Evolutionary conservation across 2,113 vertebrate genomes (phyloP), one percentile per base, ranked within the genome.

Genomic region (Aythya baeri): DNA sequence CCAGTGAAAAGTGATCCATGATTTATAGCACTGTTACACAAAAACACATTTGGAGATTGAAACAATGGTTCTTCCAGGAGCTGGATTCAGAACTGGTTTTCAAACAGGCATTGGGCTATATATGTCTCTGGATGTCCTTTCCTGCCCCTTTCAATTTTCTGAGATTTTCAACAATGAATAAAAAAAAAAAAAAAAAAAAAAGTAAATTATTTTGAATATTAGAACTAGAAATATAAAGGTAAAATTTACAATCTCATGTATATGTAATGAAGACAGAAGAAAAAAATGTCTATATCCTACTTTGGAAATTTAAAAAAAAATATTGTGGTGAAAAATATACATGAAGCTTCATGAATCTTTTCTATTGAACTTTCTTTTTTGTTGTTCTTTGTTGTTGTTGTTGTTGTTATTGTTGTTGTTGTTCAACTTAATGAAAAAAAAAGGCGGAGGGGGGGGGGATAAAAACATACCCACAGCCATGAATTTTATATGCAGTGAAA

Each of bases 71-170:
- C 38, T 72, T 27, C 27, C 44, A 57, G 32, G 21, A 26, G 8
- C 2, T 36, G 22, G 3, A 9, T 86, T 89, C 59, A 61, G 52
- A 84, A 50, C 4, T 6, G 62, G 6, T 9, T 62, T 43, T 77
- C 38, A 67, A 11, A 12, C n/a, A 3, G 5, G 4, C 0, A 1
- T 15, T 72, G 44, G 11, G 72, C 21, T 54, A 68, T 26, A 12
- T 68, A 50, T 41, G 41, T 23, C 27, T 78, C 44, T 72, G 23
- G n/a, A 66, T 22, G 14, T 50, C 15, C 7, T 32, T 84, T 68
- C 31, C 7, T 57, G 36, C 2, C 5, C 2, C 18, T 57, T 80
- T 16, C 34, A 70, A 70, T 62, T 5, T 68, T 59, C n/a, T 46
- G 17, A 43, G 25, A 26, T 73, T 55, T 41, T 55, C 31, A 68